Evolutionary conservation across 1,140 invertebrate species (phyloP).

Genomic region (Nebria ingens): DNA sequence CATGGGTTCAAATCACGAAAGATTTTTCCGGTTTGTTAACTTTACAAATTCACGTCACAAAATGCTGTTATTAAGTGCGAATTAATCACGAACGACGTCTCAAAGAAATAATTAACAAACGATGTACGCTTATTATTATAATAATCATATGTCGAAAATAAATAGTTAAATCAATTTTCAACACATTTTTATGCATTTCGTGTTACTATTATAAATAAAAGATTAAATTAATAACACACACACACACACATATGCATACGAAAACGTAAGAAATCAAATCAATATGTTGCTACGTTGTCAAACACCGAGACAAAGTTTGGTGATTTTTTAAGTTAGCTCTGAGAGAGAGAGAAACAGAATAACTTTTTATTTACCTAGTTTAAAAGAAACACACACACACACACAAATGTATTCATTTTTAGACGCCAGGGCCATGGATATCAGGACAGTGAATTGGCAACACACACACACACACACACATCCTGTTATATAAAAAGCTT

Average conservation of each 20-base stretch:
- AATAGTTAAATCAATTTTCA: too few species aligned
- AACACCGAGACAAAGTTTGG: too few species aligned
- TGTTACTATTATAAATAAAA: not conserved
- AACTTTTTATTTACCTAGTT: slow-evolving; percentile 8
- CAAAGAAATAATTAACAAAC: not conserved
- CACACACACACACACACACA: not conserved
- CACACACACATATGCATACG: not conserved
- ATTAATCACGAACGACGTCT: not conserved
- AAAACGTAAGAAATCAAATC: not conserved
- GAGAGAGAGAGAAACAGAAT: not conserved
- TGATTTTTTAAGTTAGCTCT: not conserved
- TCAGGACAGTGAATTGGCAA: too few species aligned
- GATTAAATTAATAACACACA: too few species aligned
- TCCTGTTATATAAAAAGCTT: not conserved
- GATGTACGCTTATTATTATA: too few species aligned
- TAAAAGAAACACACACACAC: not conserved
- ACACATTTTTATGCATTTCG: too few species aligned
- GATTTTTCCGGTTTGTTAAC: not conserved
- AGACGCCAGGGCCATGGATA: too few species aligned
- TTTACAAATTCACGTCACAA: not conserved
- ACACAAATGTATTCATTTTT: too few species aligned
- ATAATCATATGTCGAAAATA: too few species aligned
- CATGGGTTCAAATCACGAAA: not conserved
- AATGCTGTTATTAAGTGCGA: not conserved
- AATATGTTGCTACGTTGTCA: not conserved